Conservation (phyloP, 1,140 invertebrate genomes). For the Colletes latitarsis region DNA sequence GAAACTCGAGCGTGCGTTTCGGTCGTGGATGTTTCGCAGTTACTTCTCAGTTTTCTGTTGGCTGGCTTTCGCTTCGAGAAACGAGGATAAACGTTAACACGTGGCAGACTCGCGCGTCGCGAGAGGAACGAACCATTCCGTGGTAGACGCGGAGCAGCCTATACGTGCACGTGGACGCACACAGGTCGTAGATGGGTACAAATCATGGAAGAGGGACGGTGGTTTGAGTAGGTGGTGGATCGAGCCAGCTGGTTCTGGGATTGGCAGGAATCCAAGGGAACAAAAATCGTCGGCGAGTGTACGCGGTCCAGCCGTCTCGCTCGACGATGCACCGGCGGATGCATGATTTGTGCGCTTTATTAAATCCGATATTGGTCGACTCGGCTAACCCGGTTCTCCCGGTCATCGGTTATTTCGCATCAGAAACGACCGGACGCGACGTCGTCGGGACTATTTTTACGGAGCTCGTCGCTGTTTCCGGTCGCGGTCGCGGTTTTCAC, state of each 20-base stretch:
- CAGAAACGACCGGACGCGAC: constrained; percentile 28
- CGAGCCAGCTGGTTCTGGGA: constrained; percentile 61
- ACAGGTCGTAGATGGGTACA: neutral
- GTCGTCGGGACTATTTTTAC: constrained; percentile 23
- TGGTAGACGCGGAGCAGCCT: neutral
- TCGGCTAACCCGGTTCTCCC: constrained; percentile 56
- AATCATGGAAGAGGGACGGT: neutral
- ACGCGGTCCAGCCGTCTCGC: constrained; percentile 28
- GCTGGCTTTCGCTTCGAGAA: neutral
- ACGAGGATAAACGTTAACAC: neutral
- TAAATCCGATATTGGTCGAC: constrained; percentile 70
- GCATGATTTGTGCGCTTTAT: constrained; percentile 72
- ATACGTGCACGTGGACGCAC: neutral
- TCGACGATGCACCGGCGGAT: constrained; percentile 58
- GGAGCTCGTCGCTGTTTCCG: neutral
- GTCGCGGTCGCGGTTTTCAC: neutral
- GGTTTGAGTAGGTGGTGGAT: constrained; percentile 22
- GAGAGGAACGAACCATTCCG: no score
- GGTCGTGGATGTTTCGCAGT: no score
- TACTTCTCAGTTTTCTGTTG: neutral
- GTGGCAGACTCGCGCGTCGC: neutral
- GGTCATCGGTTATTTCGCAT: constrained; percentile 58
- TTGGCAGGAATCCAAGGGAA: constrained; percentile 63
- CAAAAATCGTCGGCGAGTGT: constrained; percentile 56
- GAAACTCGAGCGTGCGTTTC: no score